Evolutionary conservation across 2,113 vertebrate genomes (phyloP).

Genomic region (Prunella himalayana): DNA sequence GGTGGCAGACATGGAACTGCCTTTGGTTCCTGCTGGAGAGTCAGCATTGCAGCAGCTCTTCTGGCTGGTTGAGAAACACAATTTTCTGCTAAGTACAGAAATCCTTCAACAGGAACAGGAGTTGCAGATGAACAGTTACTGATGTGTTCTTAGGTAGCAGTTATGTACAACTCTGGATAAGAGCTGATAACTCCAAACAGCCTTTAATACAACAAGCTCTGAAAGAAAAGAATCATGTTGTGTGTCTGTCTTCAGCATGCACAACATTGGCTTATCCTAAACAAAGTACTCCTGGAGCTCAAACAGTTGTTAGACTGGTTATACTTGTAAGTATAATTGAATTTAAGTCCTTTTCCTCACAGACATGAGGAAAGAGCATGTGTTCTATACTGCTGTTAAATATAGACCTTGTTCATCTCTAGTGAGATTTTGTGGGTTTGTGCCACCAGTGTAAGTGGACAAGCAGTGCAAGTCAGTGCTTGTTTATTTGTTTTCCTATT

Average conservation of each 20-base stretch:
- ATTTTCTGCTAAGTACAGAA: background rate
- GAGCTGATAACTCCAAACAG: background rate
- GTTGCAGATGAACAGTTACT: background rate
- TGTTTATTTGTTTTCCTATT: background rate
- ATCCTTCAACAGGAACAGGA: background rate
- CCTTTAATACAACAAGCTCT: background rate
- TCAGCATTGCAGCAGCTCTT: background rate
- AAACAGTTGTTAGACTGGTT: background rate
- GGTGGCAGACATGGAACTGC: rapidly evolving
- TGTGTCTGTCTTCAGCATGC: background rate
- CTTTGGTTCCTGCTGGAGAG: background rate
- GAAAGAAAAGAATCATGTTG: rapidly evolving
- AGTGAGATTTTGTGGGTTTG: background rate
- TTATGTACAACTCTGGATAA: background rate
- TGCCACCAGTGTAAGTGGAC: background rate
- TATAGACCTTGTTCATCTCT: background rate
- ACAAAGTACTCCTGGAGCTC: background rate
- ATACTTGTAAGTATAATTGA: background rate
- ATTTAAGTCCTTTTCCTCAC: background rate
- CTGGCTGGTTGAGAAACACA: background rate
- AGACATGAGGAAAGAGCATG: background rate
- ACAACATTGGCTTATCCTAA: background rate
- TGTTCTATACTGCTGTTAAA: background rate
- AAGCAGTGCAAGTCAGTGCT: background rate
- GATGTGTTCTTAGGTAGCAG: background rate